Base-by-base conservation (phyloP, 1,140 invertebrate genomes). In the Temnothorax longispinosus region DNA sequence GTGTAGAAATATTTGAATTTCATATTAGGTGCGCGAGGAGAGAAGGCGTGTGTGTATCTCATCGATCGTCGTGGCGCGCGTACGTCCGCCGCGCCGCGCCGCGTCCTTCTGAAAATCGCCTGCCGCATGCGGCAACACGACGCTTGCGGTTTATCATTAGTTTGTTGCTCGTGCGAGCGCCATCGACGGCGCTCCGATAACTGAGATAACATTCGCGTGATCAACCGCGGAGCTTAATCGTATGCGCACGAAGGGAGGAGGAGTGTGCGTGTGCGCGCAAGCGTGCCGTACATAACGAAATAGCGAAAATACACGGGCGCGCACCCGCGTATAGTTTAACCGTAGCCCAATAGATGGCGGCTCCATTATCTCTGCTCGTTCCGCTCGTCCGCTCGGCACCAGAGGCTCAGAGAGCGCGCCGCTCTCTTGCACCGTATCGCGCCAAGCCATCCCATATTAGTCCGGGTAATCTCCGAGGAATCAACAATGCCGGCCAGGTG, bases 311-410 rank as follows among this genome's bases (percentile, higher is more conserved):
- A 71, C 6, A 41, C 67, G 75, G 80, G 78, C 88, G 69, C 35
- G 71, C 50, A 38, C 54, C 65, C 86, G 54, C 21, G 87, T 85
- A 75, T 93, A 91, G 92, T 95, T 93, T 93, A 93, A 89, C 80
- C 92, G 91, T 87, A 62, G 62, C 75, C 93, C 95, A 93, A 95
- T 91, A 95, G 94, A 95, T 95, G 94, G 94, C 95, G 93, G 94
- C 93, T 94, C 92, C 89, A 94, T 94, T 95, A 95, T 94, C 94
- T 93, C 93, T 94, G 90, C 92, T 91, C 89, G 88, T 74, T 71
- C 27, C 27, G 27, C 27, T 27, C 27, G 27, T 93, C 93, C 47
- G 54, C 54, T 69, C 54, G 64, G 35, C 38, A 65, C 64, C 35
- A 60, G 27, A 27, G 27, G 27, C 27, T 27, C 27, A 27, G 76